Percentiles rank a stretch among this genome's conserved stretches.
These are phyloP conservation scores for Tortrix viridana DNA, from an alignment of 2,888 invertebrate species.

Conservation along the genomic window DNA sequence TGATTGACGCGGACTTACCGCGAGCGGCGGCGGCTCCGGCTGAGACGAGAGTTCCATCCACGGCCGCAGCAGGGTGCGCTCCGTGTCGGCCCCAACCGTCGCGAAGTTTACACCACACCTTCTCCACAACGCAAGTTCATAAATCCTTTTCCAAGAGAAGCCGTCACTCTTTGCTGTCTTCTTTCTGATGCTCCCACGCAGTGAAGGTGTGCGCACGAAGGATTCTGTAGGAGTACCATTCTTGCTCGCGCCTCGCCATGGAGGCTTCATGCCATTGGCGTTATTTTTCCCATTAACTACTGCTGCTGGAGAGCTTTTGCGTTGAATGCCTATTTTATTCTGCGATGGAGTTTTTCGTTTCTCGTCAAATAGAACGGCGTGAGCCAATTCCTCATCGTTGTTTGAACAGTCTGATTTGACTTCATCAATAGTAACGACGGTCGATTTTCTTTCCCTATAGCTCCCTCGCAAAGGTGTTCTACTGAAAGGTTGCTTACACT, in stretches of 20 bases:
- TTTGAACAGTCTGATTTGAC: constrained; percentile 74
- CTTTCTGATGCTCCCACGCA: constrained; percentile 76
- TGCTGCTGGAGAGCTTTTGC: constrained; percentile 63
- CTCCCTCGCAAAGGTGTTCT: constrained; percentile 72
- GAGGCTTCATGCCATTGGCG: constrained; percentile 70
- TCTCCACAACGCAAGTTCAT: constrained; percentile 83
- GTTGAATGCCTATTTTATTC: constrained; percentile 59
- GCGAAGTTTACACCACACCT: constrained; percentile 80
- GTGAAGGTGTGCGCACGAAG: constrained; percentile 69
- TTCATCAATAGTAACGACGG: constrained; percentile 79
- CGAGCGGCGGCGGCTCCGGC: constrained; percentile 58
- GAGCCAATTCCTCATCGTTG: constrained; percentile 68
- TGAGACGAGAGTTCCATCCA: constrained; percentile 72
- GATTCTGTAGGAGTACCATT: constrained; percentile 63
- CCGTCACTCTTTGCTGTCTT: constrained; percentile 69
- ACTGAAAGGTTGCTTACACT: constrained; percentile 64
- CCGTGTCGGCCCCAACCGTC: constrained; percentile 69
- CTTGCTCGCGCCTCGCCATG: constrained; percentile 74
- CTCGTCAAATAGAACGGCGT: constrained; percentile 68
- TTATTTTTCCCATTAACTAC: constrained; percentile 60
- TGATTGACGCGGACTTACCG: constrained; percentile 72
- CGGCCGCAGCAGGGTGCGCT: constrained; percentile 70
- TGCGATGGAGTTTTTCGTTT: constrained; percentile 63
- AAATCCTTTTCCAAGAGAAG: constrained; percentile 81
- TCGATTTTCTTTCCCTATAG: constrained; percentile 74